Conservation (phyloP, 1,140 invertebrate genomes). For the Triops longicaudatus region DNA sequence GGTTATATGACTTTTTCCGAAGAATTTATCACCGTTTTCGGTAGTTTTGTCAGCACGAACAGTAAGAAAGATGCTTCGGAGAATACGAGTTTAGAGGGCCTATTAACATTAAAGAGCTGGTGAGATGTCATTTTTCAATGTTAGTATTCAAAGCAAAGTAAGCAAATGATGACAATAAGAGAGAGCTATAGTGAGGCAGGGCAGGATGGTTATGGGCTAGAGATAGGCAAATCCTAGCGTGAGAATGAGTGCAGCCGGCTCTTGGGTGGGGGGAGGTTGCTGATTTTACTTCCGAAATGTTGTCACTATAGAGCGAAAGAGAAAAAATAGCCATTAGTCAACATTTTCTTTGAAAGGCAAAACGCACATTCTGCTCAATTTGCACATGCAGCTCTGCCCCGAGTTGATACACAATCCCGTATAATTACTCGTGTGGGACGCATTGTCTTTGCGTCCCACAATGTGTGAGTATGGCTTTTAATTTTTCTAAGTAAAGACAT, state of each 20-base stretch:
- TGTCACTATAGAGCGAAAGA: not conserved
- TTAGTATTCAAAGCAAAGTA: not conserved
- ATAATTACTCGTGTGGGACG: no score
- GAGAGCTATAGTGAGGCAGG: not conserved
- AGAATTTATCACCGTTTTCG: no score
- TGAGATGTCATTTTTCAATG: slow-evolving; percentile 1
- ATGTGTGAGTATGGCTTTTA: no score
- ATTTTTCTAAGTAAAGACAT: no score
- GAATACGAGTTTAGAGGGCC: not conserved
- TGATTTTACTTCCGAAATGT: not conserved
- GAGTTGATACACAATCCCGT: no score
- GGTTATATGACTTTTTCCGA: no score
- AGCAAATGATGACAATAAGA: not conserved
- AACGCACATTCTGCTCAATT: no score
- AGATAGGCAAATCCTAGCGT: slow-evolving; percentile 11
- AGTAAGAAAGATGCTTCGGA: no score
- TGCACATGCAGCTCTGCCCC: no score
- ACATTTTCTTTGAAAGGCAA: not conserved
- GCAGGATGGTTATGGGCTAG: not conserved
- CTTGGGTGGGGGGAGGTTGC: not conserved
- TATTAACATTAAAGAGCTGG: not conserved
- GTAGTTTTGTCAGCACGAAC: no score
- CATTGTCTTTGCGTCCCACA: no score
- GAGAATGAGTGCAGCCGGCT: not conserved
- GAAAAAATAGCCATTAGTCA: not conserved